Conservation (phyloP, 2,888 invertebrate genomes). For the Cataglyphis rosenhaueri region DNA sequence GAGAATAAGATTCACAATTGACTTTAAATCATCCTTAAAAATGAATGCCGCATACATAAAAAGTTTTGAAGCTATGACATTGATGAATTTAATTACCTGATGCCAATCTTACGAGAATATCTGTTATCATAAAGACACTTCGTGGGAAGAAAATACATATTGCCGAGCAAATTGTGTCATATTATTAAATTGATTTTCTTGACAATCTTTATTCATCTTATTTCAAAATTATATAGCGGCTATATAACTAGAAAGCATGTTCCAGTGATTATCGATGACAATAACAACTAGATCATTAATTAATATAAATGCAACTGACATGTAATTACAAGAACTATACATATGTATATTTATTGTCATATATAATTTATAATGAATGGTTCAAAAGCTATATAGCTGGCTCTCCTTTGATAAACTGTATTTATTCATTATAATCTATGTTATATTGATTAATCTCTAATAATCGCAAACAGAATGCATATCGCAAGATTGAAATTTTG, state of each 20-base stretch:
- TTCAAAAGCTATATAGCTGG: neutral
- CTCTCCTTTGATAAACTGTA: neutral
- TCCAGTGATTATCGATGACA: neutral
- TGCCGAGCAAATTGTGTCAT: neutral
- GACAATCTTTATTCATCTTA: neutral
- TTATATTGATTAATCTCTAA: neutral
- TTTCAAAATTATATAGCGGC: neutral
- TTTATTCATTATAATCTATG: neutral
- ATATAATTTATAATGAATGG: neutral
- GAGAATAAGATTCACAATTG: neutral
- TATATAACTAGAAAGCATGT: neutral
- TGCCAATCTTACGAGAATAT: neutral
- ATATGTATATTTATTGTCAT: neutral
- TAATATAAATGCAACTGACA: neutral
- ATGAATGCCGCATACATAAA: neutral
- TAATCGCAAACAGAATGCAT: no score
- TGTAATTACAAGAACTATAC: neutral
- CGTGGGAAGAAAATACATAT: neutral
- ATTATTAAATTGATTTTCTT: neutral
- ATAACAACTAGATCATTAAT: neutral
- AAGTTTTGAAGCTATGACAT: neutral
- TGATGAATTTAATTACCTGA: neutral
- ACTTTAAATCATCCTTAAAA: neutral
- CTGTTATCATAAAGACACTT: neutral
- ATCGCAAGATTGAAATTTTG: neutral